Evolutionary conservation across 2,113 vertebrate genomes (phyloP).

Genomic region (Carettochelys insculpta): DNA sequence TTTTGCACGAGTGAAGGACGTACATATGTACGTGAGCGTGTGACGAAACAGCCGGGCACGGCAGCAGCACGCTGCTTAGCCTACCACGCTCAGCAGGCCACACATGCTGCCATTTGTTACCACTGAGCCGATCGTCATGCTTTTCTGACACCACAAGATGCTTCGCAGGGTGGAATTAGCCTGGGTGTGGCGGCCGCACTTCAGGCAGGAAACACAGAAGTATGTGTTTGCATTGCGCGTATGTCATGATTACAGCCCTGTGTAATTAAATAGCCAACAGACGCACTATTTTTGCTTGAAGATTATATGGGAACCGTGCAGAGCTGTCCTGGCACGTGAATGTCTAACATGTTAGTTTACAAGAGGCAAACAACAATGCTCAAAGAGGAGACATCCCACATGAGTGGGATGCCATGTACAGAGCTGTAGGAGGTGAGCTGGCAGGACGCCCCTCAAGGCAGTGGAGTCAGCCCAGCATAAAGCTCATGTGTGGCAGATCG

Average conservation of each 20-base stretch:
- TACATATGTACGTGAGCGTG: too few relatives aligned
- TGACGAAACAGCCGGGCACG: not conserved
- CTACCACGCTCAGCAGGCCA: not conserved
- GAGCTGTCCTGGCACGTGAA: not conserved
- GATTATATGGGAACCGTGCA: slow-evolving; percentile 32
- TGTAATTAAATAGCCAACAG: slow-evolving; percentile 16
- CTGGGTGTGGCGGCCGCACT: not conserved
- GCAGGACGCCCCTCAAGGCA: not conserved
- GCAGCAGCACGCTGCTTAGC: too few relatives aligned
- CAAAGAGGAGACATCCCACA: not conserved
- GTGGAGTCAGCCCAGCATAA: too few relatives aligned
- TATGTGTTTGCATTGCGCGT: slow-evolving; percentile 23
- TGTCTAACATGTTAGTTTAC: rapidly evolving
- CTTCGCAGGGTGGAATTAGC: slow-evolving; percentile 22
- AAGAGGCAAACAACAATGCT: not conserved
- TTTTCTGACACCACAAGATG: not conserved
- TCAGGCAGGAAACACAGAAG: not conserved
- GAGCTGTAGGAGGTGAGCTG: not conserved
- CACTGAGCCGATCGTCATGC: not conserved
- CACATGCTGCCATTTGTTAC: not conserved
- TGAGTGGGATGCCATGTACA: rapidly evolving
- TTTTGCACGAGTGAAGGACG: too few relatives aligned
- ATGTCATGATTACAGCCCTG: not conserved
- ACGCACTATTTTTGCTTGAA: slow-evolving; percentile 32
- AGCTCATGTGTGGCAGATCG: not conserved